Base-by-base conservation (phyloP, 2,113 vertebrate genomes). In the Sigmodon hispidus region DNA sequence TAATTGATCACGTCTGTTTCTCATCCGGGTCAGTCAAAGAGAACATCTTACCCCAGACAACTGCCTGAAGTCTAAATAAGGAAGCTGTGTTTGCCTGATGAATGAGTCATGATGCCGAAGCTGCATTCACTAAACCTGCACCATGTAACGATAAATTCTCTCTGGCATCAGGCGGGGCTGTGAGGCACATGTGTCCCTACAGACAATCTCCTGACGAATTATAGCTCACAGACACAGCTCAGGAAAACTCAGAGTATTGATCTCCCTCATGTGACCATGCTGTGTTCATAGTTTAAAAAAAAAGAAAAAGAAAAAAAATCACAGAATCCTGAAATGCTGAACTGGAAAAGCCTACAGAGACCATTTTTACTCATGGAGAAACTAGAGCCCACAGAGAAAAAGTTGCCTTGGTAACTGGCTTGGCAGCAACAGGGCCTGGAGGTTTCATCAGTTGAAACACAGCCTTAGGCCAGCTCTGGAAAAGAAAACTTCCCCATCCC, bases 121-220 rank as follows among this genome's bases (percentile, higher is more conserved):
- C 92, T 73, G 34, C 80, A 40, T 93, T 87, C 80, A 43, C 96
- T 97, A 96, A 97, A 93, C 85, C 95, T 98, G 96, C 96, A 94
- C 90, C 93, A 89, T 96, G 61, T 65, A 45, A 93, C 94, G 95
- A 97, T 96, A 77, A 96, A 97, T 97, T 92, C 93, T 95, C 87
- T 87, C 92, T 61, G 93, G 95, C 7, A 0, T 94, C 96, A 90
- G 96, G 90, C 76, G 12, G 61, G 90, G 81, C 92, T 85, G 77
- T 55, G 45, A 93, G 93, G 92, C 86, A 77, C 45, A 3, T 79
- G 88, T 29, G 7, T 88, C 92, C 93, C 85, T 0, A 61, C 92
- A 92, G 97, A 94, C 85, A 29, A 75, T 19, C 90, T 96, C 55
- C 88, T 89, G 87, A 96, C 94, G 63, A 95, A 96, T 70, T 81